These are phyloP conservation scores for Halisarca cf. caerulea DNA, from an alignment of 37 sponge, comb jelly and placozoan genomes.

Conservation along the genomic window DNA sequence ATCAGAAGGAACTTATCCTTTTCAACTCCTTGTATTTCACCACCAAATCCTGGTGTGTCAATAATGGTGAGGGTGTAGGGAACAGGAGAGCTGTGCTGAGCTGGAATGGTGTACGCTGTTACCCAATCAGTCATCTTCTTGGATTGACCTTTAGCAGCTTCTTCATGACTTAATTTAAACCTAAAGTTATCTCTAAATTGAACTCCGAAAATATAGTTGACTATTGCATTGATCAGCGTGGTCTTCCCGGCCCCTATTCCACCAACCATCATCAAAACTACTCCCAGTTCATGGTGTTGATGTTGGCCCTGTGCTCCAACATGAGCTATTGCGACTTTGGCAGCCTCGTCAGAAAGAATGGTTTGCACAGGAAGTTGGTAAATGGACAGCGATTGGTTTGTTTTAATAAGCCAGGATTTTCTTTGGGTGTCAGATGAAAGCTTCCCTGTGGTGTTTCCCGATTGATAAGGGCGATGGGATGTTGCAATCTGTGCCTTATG, in stretches of 20 bases:
- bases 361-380: no score
- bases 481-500: no score
- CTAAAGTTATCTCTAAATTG: conserved; percentile 67
- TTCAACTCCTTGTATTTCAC: conserved; percentile 61
- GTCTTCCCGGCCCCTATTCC: conserved; percentile 81
- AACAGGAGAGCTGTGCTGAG: neutral
- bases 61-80: conserved; percentile 32
- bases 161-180: conserved; percentile 60
- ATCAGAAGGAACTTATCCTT: conserved; percentile 32
- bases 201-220: conserved; percentile 70
- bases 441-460: no score
- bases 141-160: conserved; percentile 40
- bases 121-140: conserved; percentile 46
- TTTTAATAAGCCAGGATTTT: no score
- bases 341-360: no score
- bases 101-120: conserved; percentile 64
- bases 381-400: no score
- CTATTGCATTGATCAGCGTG: conserved; percentile 76
- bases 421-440: no score
- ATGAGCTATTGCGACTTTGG: no score
- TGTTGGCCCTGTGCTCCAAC: no score
- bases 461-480: no score
- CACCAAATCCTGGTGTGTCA: conserved; percentile 51
- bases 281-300: no score
- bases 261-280: conserved; percentile 75